Conservation (phyloP, 2,888 invertebrate genomes). For the Steinernema hermaphroditum region DNA sequence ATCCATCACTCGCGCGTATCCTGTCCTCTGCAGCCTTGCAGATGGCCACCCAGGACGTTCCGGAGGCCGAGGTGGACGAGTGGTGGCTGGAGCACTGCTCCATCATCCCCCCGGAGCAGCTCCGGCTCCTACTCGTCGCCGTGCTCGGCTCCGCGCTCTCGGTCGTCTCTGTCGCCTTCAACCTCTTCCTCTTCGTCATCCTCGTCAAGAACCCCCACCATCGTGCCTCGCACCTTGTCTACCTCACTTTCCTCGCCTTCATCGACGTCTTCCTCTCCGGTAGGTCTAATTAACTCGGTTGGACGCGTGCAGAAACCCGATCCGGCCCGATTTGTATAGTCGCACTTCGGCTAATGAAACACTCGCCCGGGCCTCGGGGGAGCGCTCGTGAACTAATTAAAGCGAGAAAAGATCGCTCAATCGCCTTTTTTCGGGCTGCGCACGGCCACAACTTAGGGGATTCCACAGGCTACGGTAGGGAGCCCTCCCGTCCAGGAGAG, state of each 20-base stretch:
- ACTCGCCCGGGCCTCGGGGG: slow-evolving; percentile 1
- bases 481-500: too few species aligned
- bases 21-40: not conserved
- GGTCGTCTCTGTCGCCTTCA: slow-evolving; percentile 56
- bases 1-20: slow-evolving; percentile 5
- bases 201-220: slow-evolving; percentile 52
- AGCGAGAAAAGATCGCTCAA: slow-evolving; percentile 3
- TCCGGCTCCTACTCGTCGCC: slow-evolving; percentile 56
- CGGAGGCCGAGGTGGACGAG: slow-evolving; percentile 34
- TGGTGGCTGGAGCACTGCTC: slow-evolving; percentile 56
- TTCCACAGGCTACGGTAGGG: too few species aligned
- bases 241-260: slow-evolving; percentile 58
- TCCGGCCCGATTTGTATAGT: not conserved
- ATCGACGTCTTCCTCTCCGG: slow-evolving; percentile 63
- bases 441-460: too few species aligned
- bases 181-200: slow-evolving; percentile 60
- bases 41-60: not conserved
- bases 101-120: slow-evolving; percentile 55
- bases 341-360: slow-evolving; percentile 15
- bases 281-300: slow-evolving; percentile 26
- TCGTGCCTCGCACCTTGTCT: slow-evolving; percentile 57
- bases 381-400: slow-evolving; percentile 10
- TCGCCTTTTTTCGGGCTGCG: not conserved
- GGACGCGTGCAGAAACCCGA: too few species aligned
- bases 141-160: slow-evolving; percentile 57